These are phyloP conservation scores for Thripadectes ignobilis DNA, from an alignment of 2,797 vertebrate genomes.

Conservation along the genomic window DNA sequence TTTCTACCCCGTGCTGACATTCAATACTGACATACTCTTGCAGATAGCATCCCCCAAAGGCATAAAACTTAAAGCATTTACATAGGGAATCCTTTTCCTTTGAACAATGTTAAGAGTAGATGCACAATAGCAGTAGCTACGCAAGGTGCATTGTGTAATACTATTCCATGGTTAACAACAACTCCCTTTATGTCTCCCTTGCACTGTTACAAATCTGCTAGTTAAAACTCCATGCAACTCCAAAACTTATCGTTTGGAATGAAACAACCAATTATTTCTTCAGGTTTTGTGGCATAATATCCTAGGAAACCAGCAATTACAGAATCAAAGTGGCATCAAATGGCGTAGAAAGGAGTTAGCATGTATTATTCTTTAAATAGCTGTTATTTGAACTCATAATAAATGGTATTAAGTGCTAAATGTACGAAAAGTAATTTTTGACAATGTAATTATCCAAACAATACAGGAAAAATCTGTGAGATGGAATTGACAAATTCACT, in stretches of 20 bases:
- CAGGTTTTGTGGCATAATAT: constrained; percentile 84
- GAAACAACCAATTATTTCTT: constrained; percentile 84
- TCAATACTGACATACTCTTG: not conserved
- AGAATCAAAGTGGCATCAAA: constrained; percentile 79
- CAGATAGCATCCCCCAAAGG: constrained; percentile 23
- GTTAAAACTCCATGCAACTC: constrained; percentile 69
- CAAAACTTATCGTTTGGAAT: constrained; percentile 78
- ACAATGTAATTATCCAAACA: constrained; percentile 81
- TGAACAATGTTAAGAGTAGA: not conserved
- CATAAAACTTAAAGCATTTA: not conserved
- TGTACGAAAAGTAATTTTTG: constrained; percentile 83
- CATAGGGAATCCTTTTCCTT: not conserved
- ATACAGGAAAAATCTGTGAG: constrained; percentile 70
- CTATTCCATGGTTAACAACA: not conserved
- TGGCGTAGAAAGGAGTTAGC: constrained; percentile 75
- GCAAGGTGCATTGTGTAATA: not conserved
- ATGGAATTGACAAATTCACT: constrained; percentile 65
- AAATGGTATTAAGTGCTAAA: constrained; percentile 82
- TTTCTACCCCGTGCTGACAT: not conserved
- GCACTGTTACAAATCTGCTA: constrained; percentile 73
- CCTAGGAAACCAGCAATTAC: constrained; percentile 83
- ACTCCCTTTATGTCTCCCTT: constrained; percentile 39
- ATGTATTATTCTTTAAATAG: constrained; percentile 82
- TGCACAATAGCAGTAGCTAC: not conserved
- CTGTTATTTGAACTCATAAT: constrained; percentile 83